Evolutionary conservation across 2,797 vertebrate genomes (phyloP), one percentile per base, ranked within the genome.

Genomic region (Adelosebastes latens): DNA sequence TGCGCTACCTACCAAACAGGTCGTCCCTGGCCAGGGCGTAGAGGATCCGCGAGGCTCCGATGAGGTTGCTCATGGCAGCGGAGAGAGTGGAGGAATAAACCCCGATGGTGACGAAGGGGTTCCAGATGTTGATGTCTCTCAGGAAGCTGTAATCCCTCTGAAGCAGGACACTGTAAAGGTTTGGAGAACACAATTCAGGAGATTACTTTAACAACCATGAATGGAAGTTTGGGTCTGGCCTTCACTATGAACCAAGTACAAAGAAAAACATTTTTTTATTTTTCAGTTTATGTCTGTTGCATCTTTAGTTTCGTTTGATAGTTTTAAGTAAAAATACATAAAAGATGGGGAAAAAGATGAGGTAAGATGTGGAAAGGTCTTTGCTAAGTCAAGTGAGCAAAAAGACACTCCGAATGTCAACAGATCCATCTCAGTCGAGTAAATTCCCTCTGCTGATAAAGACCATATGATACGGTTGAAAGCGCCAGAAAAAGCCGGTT

Each of bases 21-120:
- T 98, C 96, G 20, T 98, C 97, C 56, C 95, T 93, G 31, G 97
- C 97, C 86, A 98, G 89, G 4, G 97, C 97, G 0, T 97, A 98
- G 6, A 98, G 96, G 88, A 98, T 97, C 8, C 97, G 97, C 0
- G 97, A 98, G 1, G 97, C 97, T 32, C 97, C 97, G 0, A 97
- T 98, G 46, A 98, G 95, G 89, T 97, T 97, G 90, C 97, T 97
- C 97, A 98, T 98, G 80, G 97, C 96, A 0, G 97, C 97, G 0
- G 97, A 97, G 5, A 98, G 91, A 0, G 97, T 97, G 66, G 97
- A 97, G 77, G 92, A 97, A 2, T 98, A 98, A 65, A 98, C 96
- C 1, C 97, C 97, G 16, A 98, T 86, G 0, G 94, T 96, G 84
- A 98, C 97, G 8, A 98, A 94, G 0, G 96, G 97, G 0, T 93